Evolutionary conservation across 2,113 vertebrate species (phyloP).

Genomic region (Sturnus vulgaris): DNA sequence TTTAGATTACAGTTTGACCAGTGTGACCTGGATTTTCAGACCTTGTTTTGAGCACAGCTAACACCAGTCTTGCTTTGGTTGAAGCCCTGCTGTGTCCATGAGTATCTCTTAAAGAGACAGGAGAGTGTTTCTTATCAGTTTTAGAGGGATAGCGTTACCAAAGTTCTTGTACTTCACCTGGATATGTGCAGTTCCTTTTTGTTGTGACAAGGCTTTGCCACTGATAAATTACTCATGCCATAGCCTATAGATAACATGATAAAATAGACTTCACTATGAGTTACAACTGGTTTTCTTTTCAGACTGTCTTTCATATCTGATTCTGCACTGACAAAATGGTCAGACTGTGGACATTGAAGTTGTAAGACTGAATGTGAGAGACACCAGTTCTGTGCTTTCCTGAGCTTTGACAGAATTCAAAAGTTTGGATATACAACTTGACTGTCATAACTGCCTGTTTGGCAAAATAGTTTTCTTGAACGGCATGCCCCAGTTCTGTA

Average conservation of each 20-base stretch:
- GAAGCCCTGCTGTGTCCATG: not conserved
- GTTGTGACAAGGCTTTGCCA: not conserved
- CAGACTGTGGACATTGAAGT: not conserved
- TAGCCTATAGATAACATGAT: not conserved
- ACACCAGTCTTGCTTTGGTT: not conserved
- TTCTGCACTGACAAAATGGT: not conserved
- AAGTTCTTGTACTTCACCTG: not conserved
- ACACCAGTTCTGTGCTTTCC: not conserved
- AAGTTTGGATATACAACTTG: not conserved
- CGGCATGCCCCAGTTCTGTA: fast-evolving
- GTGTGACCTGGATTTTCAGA: not conserved
- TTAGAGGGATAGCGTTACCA: not conserved
- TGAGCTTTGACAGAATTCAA: not conserved
- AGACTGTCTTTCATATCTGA: not conserved
- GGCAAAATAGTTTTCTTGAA: not conserved
- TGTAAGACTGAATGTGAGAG: not conserved
- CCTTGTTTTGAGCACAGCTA: not conserved
- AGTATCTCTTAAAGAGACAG: not conserved
- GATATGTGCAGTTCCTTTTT: not conserved
- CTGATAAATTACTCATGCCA: not conserved
- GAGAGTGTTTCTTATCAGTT: not conserved
- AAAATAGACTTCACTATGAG: not conserved
- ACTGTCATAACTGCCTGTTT: not conserved
- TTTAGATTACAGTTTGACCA: not conserved
- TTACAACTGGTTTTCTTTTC: not conserved